Base-by-base conservation (phyloP, 1,140 invertebrate species). In the Drosophila rufa region DNA sequence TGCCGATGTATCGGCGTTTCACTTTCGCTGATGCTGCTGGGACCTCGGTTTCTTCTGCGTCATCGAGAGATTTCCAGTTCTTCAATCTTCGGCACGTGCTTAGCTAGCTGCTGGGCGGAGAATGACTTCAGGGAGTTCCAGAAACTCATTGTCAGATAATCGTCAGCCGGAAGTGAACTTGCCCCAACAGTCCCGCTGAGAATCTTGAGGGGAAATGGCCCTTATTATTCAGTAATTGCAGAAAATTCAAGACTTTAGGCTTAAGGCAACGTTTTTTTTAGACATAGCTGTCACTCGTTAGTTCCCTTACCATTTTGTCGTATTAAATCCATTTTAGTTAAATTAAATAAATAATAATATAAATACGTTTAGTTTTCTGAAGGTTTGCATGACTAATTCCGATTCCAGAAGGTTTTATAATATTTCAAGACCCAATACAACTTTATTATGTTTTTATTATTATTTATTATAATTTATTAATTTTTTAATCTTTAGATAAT, bases 1-100 rank as follows among this genome's bases (percentile, higher is more conserved):
- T 80, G 73, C 73, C 80, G 85, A 66, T 81, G 87, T 77, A 80
- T 80, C 64, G 62, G 81, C 69, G 75, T 90, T 90, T 89, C 85
- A 89, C 85, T 89, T 89, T 89, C 85, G 57, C 73, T 73, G 67
- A 71, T 76, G 71, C 81, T 53, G 48, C 27, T 51, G 59, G 67
- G 48, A 62, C 53, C 75, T 77, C 36, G 48, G 76, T 62, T 77
- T 84, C 79, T 69, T 65, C 47, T 73, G 79, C 69, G 69, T 73
- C 69, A 71, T 50, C 69, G 25, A 36, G 7, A 66, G 74, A 59
- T 77, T 77, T 78, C 75, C 75, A 57, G 70, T 69, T 61, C 51
- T 42, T 12, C 42, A 48, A 64, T 75, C 69, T n/a, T 0, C 3
- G 57, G 79, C 82, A 84, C 82, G 82, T 89, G 80, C 71, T 43